These are phyloP conservation scores for Aix galericulata DNA, from an alignment of 2,113 vertebrate species.

Conservation along the genomic window DNA sequence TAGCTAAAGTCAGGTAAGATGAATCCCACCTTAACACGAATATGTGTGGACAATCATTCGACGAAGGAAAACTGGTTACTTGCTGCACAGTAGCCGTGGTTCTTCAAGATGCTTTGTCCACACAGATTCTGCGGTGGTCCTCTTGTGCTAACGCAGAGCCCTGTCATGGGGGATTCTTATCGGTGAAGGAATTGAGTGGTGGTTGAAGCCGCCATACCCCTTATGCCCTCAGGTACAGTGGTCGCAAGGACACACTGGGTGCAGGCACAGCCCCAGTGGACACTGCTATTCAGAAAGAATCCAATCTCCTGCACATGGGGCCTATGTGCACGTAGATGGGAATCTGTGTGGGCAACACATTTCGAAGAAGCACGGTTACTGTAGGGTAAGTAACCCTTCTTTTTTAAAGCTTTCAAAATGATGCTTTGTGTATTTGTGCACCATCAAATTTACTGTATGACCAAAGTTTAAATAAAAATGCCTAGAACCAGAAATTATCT, in stretches of 20 bases:
- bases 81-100: constrained; percentile 53
- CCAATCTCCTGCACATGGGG: constrained; percentile 72
- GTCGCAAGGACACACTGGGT: constrained; percentile 75
- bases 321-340: constrained; percentile 73
- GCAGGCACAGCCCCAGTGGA: constrained; percentile 74
- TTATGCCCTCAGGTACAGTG: constrained; percentile 75
- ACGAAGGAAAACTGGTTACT: constrained; percentile 67
- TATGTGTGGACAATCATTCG: constrained; percentile 74
- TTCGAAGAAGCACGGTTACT: constrained; percentile 75
- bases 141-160: constrained; percentile 49
- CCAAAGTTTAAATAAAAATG: neutral
- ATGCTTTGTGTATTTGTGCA: constrained; percentile 58
- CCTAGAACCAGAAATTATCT: neutral
- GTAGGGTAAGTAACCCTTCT: constrained; percentile 74
- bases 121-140: constrained; percentile 66
- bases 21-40: constrained; percentile 63
- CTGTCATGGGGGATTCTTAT: constrained; percentile 60
- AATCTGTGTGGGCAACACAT: constrained; percentile 75
- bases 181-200: constrained; percentile 68
- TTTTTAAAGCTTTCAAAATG: constrained; percentile 67
- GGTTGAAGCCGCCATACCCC: constrained; percentile 74
- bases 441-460: constrained; percentile 9
- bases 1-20: constrained; percentile 57
- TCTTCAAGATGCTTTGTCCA: constrained; percentile 74
- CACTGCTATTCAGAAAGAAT: constrained; percentile 75